phyloP scores from a whole-genome alignment of 2,888 invertebrate genomes.

The Ceraclea dissimilis region DNA sequence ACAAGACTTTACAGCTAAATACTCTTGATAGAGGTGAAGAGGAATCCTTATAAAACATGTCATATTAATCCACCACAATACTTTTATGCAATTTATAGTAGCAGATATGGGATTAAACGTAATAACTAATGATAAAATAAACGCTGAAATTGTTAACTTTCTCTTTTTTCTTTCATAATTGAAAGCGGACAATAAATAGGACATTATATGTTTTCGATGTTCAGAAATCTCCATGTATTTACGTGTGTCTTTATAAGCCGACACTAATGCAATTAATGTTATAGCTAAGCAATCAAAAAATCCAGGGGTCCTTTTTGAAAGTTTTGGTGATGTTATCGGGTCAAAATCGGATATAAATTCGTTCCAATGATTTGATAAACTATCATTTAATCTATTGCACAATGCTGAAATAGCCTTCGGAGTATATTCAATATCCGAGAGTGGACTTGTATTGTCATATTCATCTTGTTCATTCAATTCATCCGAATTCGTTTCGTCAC shows the following conservation, averaged over 20 bases:
- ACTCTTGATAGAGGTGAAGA: slow-evolving; percentile 36
- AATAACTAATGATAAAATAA: slow-evolving; percentile 28
- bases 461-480: slow-evolving; percentile 28
- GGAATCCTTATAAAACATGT: slow-evolving; percentile 33
- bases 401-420: slow-evolving; percentile 59
- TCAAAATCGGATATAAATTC: slow-evolving; percentile 73
- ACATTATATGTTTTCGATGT: background rate
- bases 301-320: slow-evolving; percentile 52
- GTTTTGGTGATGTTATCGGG: slow-evolving; percentile 63
- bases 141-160: slow-evolving; percentile 37
- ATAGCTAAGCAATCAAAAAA: slow-evolving; percentile 56
- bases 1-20: slow-evolving; percentile 36
- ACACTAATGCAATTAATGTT: slow-evolving; percentile 55
- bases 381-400: slow-evolving; percentile 58
- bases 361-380: slow-evolving; percentile 69
- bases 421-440: slow-evolving; percentile 49
- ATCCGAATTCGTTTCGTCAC: slow-evolving; percentile 25
- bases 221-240: background rate
- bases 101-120: slow-evolving; percentile 39
- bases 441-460: slow-evolving; percentile 37
- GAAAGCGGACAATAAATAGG: slow-evolving; percentile 29
- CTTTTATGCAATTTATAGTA: slow-evolving; percentile 31
- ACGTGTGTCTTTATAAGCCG: slow-evolving; percentile 44
- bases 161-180: slow-evolving; percentile 39
- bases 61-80: slow-evolving; percentile 32